Percentiles rank a stretch among this genome's conserved stretches.
These are phyloP conservation scores for Chrysolina haemoptera DNA, from an alignment of 2,888 invertebrate genomes.

Conservation along the genomic window DNA sequence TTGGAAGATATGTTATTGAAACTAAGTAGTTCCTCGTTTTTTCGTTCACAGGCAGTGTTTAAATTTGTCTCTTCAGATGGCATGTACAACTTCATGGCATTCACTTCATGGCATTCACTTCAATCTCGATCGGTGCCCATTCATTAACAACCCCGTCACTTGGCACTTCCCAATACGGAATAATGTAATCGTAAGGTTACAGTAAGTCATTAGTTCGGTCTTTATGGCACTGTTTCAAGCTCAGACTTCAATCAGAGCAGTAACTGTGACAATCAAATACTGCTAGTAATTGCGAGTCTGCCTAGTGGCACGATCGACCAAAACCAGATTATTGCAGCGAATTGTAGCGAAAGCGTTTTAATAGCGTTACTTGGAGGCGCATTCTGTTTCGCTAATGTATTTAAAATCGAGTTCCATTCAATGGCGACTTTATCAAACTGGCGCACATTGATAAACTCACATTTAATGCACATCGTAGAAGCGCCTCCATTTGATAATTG, in stretches of 20 bases:
- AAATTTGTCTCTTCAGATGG: too few relatives aligned
- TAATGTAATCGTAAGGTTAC: background rate
- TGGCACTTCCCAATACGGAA: background rate
- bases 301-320: slow-evolving; percentile 62
- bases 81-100: too few relatives aligned
- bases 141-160: background rate
- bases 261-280: slow-evolving; percentile 59
- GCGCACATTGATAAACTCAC: slow-evolving; percentile 45
- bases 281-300: slow-evolving; percentile 62
- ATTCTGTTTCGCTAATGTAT: slow-evolving; percentile 62
- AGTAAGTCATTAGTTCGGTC: slow-evolving; percentile 2
- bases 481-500: slow-evolving; percentile 6
- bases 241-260: slow-evolving; percentile 50
- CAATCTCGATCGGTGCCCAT: background rate
- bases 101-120: background rate
- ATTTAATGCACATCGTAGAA: slow-evolving; percentile 34
- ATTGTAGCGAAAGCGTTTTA: slow-evolving; percentile 63
- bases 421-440: slow-evolving; percentile 52
- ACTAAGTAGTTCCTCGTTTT: too few relatives aligned
- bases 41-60: too few relatives aligned
- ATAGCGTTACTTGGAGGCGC: slow-evolving; percentile 63
- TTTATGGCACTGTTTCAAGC: background rate
- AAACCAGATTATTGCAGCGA: slow-evolving; percentile 63
- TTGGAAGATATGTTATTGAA: too few relatives aligned
- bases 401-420: slow-evolving; percentile 52